Evolutionary conservation across 64 coral and sea anemone genomes (phyloP).

Genomic region (Stylophora pistillata): DNA sequence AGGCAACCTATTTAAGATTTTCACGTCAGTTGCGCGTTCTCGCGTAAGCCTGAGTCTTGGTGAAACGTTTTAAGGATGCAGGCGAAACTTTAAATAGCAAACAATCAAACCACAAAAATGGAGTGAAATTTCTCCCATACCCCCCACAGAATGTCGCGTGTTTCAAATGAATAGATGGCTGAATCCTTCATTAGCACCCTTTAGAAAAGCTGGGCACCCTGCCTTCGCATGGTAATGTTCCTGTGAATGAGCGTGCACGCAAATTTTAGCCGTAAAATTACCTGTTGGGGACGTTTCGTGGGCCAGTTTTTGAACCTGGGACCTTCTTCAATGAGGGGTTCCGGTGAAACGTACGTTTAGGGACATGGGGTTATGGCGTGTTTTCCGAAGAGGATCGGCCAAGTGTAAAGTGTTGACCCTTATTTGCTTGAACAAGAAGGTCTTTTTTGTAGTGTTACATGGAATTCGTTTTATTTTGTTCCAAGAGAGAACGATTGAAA

Average conservation of each 20-base stretch:
- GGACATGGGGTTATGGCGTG: neutral
- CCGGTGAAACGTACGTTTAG: neutral
- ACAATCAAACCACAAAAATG: slow-evolving; percentile 4
- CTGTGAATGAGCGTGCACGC: neutral
- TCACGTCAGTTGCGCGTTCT: neutral
- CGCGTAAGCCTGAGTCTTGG: too few species aligned
- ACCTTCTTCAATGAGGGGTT: neutral
- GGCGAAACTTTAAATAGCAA: neutral
- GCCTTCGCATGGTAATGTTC: neutral
- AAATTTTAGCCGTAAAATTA: neutral
- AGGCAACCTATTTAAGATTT: neutral
- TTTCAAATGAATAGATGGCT: neutral
- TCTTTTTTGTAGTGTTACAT: neutral
- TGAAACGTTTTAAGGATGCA: neutral
- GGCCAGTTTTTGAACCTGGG: neutral
- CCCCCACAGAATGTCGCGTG: neutral
- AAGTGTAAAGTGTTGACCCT: neutral
- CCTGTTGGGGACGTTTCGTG: neutral
- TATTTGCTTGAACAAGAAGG: neutral
- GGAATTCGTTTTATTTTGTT: neutral
- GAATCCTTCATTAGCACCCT: neutral
- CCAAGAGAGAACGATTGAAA: neutral
- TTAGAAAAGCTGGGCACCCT: neutral
- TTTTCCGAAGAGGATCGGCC: neutral
- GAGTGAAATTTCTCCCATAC: neutral